These are phyloP conservation scores for Tolypeutes matacus DNA, from an alignment of 2,797 vertebrate species.

Conservation along the genomic window DNA sequence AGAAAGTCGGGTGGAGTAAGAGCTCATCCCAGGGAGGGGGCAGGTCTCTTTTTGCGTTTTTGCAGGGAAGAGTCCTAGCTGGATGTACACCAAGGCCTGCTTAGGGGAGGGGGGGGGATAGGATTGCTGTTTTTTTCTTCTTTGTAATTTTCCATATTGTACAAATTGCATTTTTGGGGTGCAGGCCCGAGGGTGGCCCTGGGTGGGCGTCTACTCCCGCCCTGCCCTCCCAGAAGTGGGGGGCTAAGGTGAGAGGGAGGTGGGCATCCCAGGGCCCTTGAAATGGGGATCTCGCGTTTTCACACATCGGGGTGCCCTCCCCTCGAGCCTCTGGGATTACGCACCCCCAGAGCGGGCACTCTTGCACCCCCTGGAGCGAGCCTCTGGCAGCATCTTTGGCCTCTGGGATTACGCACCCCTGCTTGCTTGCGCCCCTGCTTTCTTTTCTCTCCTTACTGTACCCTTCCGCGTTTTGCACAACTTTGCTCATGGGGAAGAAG, in stretches of 20 bases:
- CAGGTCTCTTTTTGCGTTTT: not conserved
- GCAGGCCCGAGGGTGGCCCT: not conserved
- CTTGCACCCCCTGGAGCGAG: too few relatives aligned
- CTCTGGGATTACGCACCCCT: too few relatives aligned
- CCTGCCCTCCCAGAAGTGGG: not conserved
- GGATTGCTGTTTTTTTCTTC: not conserved
- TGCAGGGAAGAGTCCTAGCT: not conserved
- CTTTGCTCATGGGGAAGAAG: not conserved
- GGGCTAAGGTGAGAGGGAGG: not conserved
- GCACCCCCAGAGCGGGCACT: too few relatives aligned
- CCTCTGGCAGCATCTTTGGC: too few relatives aligned
- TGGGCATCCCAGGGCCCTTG: not conserved
- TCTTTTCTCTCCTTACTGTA: not conserved
- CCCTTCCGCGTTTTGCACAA: not conserved
- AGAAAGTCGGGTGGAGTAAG: too few relatives aligned
- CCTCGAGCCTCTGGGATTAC: fast-evolving
- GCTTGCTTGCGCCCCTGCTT: not conserved
- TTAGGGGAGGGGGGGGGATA: too few relatives aligned
- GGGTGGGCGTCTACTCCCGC: not conserved
- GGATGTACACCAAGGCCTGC: not conserved
- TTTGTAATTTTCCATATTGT: not conserved
- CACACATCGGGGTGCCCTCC: fast-evolving
- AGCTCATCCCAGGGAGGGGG: fast-evolving
- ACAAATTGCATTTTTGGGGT: not conserved
- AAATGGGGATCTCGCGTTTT: not conserved